phyloP scores from a whole-genome alignment of 1,140 invertebrate species.

The Nasonia longicornis region DNA sequence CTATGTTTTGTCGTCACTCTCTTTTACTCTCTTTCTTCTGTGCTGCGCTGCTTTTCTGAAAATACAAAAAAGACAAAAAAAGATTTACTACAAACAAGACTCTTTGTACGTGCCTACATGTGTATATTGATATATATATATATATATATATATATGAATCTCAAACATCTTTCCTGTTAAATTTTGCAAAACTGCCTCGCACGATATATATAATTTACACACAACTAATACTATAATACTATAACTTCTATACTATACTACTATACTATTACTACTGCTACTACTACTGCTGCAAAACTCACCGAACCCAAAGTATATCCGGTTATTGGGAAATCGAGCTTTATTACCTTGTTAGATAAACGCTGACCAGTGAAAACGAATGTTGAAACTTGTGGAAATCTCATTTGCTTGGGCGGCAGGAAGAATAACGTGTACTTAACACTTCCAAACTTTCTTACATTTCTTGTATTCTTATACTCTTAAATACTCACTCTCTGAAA shows the following conservation, averaged over 20 bases:
- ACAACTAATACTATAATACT: slow-evolving; percentile 9
- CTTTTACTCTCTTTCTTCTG: slow-evolving; percentile 1
- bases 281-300: slow-evolving; percentile 16
- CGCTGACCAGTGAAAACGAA: neutral
- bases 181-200: slow-evolving; percentile 12
- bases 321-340: neutral
- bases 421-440: slow-evolving; percentile 33
- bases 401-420: neutral
- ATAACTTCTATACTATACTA: neutral
- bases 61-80: slow-evolving; percentile 5
- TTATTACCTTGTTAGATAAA: neutral
- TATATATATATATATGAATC: no score
- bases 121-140: no score
- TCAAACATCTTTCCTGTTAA: slow-evolving; percentile 8
- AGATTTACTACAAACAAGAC: slow-evolving; percentile 2
- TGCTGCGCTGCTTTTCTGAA: slow-evolving; percentile 1
- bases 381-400: neutral
- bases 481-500: neutral
- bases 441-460: neutral
- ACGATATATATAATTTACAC: slow-evolving; percentile 7
- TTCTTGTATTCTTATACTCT: neutral
- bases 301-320: neutral
- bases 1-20: neutral
- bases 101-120: slow-evolving; percentile 29
- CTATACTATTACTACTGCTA: slow-evolving; percentile 16